These are phyloP conservation scores for Bombus ignitus DNA, from an alignment of 1,140 invertebrate genomes.

Conservation along the genomic window DNA sequence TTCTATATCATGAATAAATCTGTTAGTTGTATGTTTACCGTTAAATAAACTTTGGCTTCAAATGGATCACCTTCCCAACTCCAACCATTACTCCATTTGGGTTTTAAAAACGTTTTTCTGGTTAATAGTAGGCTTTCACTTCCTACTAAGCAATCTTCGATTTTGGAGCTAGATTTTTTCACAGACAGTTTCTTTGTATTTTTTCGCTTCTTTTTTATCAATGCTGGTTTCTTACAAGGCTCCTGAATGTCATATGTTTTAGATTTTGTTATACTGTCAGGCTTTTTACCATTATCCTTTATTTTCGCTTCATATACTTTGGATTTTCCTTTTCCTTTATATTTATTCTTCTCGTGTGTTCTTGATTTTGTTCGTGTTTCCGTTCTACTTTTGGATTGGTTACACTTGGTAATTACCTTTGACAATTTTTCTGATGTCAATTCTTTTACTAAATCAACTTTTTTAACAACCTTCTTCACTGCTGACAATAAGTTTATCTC, in stretches of 20 bases:
- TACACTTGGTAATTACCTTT: conserved; percentile 76
- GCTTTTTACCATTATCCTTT: conserved; percentile 58
- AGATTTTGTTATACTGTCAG: conserved; percentile 56
- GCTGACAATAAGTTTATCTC: conserved; percentile 74
- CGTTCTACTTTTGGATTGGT: conserved; percentile 59
- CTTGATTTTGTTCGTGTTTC: conserved; percentile 69
- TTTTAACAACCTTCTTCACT: conserved; percentile 84
- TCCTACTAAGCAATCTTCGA: conserved; percentile 69
- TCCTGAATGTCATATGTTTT: conserved; percentile 66
- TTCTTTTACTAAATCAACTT: conserved; percentile 80
- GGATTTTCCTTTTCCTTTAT: conserved; percentile 75
- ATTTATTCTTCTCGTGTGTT: conserved; percentile 72
- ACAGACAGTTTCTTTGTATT: conserved; percentile 68
- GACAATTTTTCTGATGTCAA: conserved; percentile 78
- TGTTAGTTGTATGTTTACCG: conserved; percentile 85
- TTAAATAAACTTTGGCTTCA: conserved; percentile 92
- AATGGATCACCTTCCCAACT: conserved; percentile 93
- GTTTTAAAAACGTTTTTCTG: conserved; percentile 82
- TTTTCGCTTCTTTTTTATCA: conserved; percentile 73
- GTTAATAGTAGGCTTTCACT: conserved; percentile 74
- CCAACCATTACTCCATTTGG: conserved; percentile 96
- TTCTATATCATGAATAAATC: neutral
- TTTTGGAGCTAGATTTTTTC: conserved; percentile 69
- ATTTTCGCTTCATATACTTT: conserved; percentile 60
- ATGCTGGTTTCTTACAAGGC: conserved; percentile 61